Evolutionary conservation across 2,113 vertebrate genomes (phyloP), one percentile per base, ranked within the genome.

Genomic region (Amphilophus citrinellus): DNA sequence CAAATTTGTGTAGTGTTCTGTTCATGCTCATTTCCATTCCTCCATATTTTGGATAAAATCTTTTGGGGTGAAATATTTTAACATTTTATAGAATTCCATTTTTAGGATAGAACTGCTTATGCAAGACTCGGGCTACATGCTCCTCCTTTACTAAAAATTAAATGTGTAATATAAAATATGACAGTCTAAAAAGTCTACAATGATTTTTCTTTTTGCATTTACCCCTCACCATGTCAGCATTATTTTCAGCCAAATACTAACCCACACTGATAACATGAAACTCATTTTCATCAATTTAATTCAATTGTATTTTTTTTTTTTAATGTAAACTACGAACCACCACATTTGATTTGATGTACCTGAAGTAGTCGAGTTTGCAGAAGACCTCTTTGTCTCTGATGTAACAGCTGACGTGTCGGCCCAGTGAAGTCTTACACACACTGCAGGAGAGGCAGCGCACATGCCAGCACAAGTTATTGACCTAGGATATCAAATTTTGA

Each of bases 291-390:
- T 20, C 7, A 9, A 20, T 53, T 53, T 53, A 18, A 53, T 53
- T 53, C 8, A 18, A 53, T 7, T 20, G 10, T 39, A 20, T 50
- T 18, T 53, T 44, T 24, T 44, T 24, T 24, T 47, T 47, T 14
- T 20, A 8, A 53, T 68, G 39, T 27, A 22, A 14, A 44, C 4
- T 14, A 44, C 44, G 2, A 5, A 47, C 13, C 14, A 47, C 13
- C 14, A 15, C 44, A 47, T 47, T 27, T 2, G 1, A 7, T 37
- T 18, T 6, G 24, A 37, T 47, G 32, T 96, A 99, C 98, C 98
- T 98, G 96, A 99, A 99, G 93, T 99, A 99, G 94, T 99, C 98
- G 1, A 99, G 97, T 95, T 99, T 99, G 95, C 98, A 99, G 95
- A 98, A 99, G 81, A 99, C 97, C 83, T 99, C 97, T 92, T 97